Conservation (phyloP, 2,888 invertebrate species). For the Caenorhabditis virilis region DNA sequence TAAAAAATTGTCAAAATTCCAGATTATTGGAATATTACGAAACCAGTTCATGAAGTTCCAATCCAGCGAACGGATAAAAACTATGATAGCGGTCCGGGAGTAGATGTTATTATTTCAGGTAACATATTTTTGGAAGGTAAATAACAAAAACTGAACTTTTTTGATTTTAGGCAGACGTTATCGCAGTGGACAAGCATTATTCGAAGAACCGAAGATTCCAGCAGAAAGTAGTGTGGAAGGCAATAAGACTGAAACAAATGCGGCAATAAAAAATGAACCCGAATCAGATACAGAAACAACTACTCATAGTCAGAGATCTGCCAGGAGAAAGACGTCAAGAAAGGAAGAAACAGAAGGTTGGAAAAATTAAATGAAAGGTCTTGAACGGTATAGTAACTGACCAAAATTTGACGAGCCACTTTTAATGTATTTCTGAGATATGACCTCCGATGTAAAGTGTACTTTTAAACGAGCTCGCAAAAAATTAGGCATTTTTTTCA, state of each 20-base stretch:
- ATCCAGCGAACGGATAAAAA: constrained; percentile 28
- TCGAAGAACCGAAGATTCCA: constrained; percentile 3
- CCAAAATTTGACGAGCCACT: not conserved
- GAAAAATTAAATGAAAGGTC: not conserved
- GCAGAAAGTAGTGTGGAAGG: not conserved
- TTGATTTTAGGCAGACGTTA: constrained; percentile 18
- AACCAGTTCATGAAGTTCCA: constrained; percentile 33
- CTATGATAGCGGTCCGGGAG: constrained; percentile 32
- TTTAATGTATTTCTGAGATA: too few species aligned
- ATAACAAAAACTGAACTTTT: too few species aligned
- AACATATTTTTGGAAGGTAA: too few species aligned
- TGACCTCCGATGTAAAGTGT: too few species aligned
- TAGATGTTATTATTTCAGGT: constrained; percentile 42
- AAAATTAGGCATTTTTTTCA: too few species aligned
- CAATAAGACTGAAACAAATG: too few species aligned
- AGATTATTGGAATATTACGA: not conserved
- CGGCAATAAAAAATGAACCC: too few species aligned
- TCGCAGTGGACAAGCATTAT: constrained; percentile 18
- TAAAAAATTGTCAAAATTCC: not conserved
- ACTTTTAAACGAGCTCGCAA: too few species aligned
- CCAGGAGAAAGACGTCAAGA: too few species aligned
- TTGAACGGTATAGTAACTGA: too few species aligned
- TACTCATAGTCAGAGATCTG: too few species aligned
- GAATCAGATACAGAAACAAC: too few species aligned
- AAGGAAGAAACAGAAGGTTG: constrained; percentile 21